A percentile compares a stretch with the other conserved stretches of the same genome.
These are phyloP conservation scores for Criorhina ranunculi DNA, from an alignment of 2,888 invertebrate genomes.

Conservation along the genomic window DNA sequence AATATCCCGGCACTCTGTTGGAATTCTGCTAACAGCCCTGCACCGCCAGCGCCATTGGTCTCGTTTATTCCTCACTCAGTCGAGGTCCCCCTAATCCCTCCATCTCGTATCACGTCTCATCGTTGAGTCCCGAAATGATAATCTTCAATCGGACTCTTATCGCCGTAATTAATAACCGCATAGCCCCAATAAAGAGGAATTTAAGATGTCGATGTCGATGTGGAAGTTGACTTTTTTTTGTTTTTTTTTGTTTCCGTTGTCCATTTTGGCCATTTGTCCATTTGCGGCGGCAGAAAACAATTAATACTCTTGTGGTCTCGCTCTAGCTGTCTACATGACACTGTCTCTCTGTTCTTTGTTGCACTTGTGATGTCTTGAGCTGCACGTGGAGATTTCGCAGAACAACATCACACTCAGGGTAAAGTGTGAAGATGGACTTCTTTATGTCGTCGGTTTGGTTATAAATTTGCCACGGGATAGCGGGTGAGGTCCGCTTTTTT, in stretches of 20 bases:
- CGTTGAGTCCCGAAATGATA: constrained; percentile 57
- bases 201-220: constrained; percentile 65
- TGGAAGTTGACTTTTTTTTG: constrained; percentile 3
- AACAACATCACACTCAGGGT: constrained; percentile 20
- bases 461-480: constrained; percentile 46
- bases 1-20: constrained; percentile 56
- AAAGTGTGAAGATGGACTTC: constrained; percentile 41
- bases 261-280: constrained; percentile 30
- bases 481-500: neutral
- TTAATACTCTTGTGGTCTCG: constrained; percentile 33
- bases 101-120: constrained; percentile 11
- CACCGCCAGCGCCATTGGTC: constrained; percentile 25
- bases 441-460: constrained; percentile 39
- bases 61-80: neutral
- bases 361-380: constrained; percentile 60
- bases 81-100: neutral
- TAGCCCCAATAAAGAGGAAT: constrained; percentile 71
- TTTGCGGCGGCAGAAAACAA: constrained; percentile 34
- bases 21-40: constrained; percentile 19
- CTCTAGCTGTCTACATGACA: constrained; percentile 27
- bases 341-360: constrained; percentile 6
- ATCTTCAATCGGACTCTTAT: constrained; percentile 73
- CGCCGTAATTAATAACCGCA: constrained; percentile 73
- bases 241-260: constrained; percentile 39
- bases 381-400: constrained; percentile 41